Conservation (phyloP, 2,797 vertebrate species). For the Taeniopygia guttata region DNA sequence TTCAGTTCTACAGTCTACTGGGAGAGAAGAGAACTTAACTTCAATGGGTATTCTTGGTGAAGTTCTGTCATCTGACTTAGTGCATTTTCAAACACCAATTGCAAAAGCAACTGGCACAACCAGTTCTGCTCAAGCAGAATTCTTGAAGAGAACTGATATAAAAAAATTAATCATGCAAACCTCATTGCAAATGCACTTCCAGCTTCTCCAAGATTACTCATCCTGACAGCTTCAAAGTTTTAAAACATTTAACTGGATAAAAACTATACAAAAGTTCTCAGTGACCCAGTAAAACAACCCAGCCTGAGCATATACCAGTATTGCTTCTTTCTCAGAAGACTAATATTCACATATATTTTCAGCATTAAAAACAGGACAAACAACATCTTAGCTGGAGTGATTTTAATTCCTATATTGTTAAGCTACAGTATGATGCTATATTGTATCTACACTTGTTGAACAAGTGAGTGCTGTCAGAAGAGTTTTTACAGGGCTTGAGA, state of each 20-base stretch:
- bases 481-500: not conserved
- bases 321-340: not conserved
- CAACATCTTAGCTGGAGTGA: not conserved
- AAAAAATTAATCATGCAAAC: not conserved
- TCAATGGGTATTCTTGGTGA: not conserved
- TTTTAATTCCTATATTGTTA: not conserved
- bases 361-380: not conserved
- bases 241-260: not conserved
- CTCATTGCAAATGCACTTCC: not conserved
- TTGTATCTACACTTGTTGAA: not conserved
- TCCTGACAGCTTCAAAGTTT: not conserved
- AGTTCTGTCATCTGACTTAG: not conserved
- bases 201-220: not conserved
- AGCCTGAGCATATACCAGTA: not conserved
- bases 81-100: not conserved
- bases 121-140: slow-evolving; percentile 3
- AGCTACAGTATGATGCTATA: not conserved
- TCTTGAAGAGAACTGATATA: not conserved
- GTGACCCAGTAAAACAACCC: not conserved
- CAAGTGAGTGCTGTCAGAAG: not conserved
- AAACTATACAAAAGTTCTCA: not conserved
- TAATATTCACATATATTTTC: not conserved
- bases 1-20: not conserved
- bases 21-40: not conserved
- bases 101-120: slow-evolving; percentile 20